Evolutionary conservation across 1,140 invertebrate species (phyloP).

Genomic region (Rhagoletis zephyria): DNA sequence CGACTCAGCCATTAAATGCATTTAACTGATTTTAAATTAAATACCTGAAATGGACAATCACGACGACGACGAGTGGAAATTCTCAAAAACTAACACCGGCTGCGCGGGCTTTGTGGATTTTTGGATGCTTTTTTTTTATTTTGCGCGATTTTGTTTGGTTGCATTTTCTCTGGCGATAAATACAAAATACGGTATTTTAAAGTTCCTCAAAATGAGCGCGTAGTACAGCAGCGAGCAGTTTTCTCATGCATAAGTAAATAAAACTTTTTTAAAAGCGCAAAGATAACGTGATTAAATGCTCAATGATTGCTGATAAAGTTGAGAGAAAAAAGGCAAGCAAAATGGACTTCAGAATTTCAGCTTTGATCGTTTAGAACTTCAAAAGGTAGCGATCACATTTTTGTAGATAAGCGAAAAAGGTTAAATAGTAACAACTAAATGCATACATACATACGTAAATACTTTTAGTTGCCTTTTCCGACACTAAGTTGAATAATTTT

Average conservation of each 20-base stretch:
- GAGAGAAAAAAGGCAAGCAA: too few relatives aligned
- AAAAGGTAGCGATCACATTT: too few relatives aligned
- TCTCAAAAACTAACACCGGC: background rate
- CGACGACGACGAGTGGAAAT: conserved; percentile 42
- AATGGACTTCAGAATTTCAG: too few relatives aligned
- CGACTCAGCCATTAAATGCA: conserved; percentile 51
- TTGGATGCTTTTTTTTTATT: background rate
- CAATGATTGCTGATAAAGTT: background rate
- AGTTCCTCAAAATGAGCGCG: background rate
- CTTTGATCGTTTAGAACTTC: too few relatives aligned
- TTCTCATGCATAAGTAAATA: conserved; percentile 1
- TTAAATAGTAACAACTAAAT: too few relatives aligned
- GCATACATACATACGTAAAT: too few relatives aligned
- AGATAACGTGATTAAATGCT: conserved; percentile 23
- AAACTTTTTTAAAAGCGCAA: background rate
- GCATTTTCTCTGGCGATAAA: conserved; percentile 6
- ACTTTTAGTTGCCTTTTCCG: too few relatives aligned
- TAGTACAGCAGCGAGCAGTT: background rate
- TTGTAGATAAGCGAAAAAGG: too few relatives aligned
- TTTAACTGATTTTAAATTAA: conserved; percentile 52
- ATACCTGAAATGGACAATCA: conserved; percentile 52
- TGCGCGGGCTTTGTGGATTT: background rate
- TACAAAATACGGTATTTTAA: background rate
- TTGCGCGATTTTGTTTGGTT: background rate
- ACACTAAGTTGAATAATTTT: too few relatives aligned